Conservation (phyloP, 2,888 invertebrate species). For the Rhopalosiphum nymphaeae region DNA sequence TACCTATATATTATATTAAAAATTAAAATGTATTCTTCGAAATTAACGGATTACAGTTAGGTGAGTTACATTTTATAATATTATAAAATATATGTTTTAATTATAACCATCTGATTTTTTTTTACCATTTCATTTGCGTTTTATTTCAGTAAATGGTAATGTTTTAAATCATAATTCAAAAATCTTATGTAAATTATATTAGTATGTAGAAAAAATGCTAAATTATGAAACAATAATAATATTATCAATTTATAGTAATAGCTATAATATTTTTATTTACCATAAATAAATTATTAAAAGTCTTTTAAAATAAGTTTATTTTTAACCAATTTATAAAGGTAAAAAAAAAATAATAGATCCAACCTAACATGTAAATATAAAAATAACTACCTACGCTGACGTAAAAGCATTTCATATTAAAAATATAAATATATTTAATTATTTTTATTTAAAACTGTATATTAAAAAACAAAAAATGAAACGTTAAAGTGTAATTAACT, state of each 20-base stretch:
- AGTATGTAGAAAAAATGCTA: neutral
- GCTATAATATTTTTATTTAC: no score
- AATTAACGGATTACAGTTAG: neutral
- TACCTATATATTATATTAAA: no score
- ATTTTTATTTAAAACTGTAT: neutral
- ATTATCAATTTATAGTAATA: neutral
- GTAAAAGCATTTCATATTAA: neutral
- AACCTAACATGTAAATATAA: neutral
- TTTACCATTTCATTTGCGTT: neutral
- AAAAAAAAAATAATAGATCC: neutral
- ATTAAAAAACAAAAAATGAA: neutral
- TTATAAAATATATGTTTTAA: neutral
- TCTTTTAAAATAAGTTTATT: neutral
- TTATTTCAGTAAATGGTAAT: neutral
- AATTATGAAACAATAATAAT: neutral
- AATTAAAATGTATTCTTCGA: neutral
- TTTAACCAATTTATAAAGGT: neutral
- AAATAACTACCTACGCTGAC: neutral
- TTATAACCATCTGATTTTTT: neutral
- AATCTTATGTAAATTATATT: neutral
- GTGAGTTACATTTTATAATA: neutral
- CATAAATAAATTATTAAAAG: no score
- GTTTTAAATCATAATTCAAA: neutral
- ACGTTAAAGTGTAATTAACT: neutral
- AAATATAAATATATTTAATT: neutral